These are phyloP conservation scores for Caenorhabditis sp. DNA, from an alignment of 2,888 invertebrate genomes.

Conservation along the genomic window DNA sequence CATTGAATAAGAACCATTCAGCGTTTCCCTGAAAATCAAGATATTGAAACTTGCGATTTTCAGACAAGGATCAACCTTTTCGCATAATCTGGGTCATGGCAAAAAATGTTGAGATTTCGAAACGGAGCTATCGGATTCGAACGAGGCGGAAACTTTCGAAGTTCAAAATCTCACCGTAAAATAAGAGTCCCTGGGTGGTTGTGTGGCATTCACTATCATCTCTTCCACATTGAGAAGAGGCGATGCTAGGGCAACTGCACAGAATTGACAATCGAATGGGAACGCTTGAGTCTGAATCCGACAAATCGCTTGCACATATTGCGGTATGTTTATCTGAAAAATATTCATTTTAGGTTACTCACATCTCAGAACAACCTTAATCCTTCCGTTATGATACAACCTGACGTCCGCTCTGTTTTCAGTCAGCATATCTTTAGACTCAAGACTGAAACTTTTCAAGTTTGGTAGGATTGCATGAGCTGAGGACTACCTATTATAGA, in stretches of 20 bases:
- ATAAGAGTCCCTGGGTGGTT: slow-evolving; percentile 79
- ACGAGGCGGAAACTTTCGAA: too few relatives aligned
- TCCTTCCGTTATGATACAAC: slow-evolving; percentile 62
- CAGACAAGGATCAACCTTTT: too few relatives aligned
- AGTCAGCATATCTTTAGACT: slow-evolving; percentile 80
- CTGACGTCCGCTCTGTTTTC: slow-evolving; percentile 78
- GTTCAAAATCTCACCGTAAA: slow-evolving; percentile 75
- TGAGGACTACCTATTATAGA: slow-evolving; percentile 73
- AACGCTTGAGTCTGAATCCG: slow-evolving; percentile 78
- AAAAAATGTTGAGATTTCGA: too few relatives aligned
- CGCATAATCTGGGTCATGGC: too few relatives aligned
- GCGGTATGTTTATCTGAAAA: slow-evolving; percentile 76
- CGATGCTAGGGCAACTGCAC: slow-evolving; percentile 79
- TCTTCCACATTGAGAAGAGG: slow-evolving; percentile 79
- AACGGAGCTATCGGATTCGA: too few relatives aligned
- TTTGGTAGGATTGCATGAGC: slow-evolving; percentile 75
- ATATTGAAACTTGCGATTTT: not conserved
- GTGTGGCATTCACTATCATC: slow-evolving; percentile 79
- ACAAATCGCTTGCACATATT: slow-evolving; percentile 80
- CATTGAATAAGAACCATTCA: slow-evolving; percentile 80
- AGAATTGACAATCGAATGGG: slow-evolving; percentile 78
- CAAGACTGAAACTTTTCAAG: slow-evolving; percentile 66
- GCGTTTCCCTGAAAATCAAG: slow-evolving; percentile 76
- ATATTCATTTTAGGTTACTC: not conserved
- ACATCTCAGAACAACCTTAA: slow-evolving; percentile 55